Percentiles rank a stretch among this genome's conserved stretches.
These are phyloP conservation scores for Acrocera orbiculus DNA, from an alignment of 2,888 invertebrate genomes.

Conservation along the genomic window DNA sequence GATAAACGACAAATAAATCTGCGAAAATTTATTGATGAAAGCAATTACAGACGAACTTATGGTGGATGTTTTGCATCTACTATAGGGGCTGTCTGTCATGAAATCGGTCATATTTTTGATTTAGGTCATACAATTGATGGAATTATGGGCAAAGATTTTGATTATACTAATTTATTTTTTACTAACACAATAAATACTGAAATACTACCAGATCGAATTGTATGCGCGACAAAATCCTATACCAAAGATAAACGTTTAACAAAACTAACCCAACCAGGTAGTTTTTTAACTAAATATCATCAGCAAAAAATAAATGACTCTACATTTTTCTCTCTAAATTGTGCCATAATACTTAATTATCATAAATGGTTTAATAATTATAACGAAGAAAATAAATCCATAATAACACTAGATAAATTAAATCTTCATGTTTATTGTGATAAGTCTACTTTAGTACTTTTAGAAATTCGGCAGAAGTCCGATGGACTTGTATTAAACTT, in stretches of 20 bases:
- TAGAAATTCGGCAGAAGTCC: constrained; percentile 23
- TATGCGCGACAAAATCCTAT: constrained; percentile 9
- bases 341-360: constrained; percentile 22
- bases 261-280: constrained; percentile 13
- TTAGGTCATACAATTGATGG: constrained; percentile 80
- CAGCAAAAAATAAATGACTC: constrained; percentile 25
- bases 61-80: constrained; percentile 83
- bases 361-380: constrained; percentile 25
- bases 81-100: constrained; percentile 80
- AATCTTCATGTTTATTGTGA: constrained; percentile 1
- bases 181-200: constrained; percentile 38
- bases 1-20: constrained; percentile 47
- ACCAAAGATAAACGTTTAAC: constrained; percentile 19
- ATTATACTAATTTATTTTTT: constrained; percentile 65
- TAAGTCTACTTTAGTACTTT: constrained; percentile 15
- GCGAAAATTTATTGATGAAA: constrained; percentile 68
- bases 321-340: constrained; percentile 26
- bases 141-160: constrained; percentile 85
- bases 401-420: background rate
- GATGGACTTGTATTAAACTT: constrained; percentile 23
- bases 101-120: constrained; percentile 87
- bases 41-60: constrained; percentile 71
- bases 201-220: constrained; percentile 23
- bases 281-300: constrained; percentile 24
- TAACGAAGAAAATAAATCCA: background rate